These are phyloP conservation scores for Coracias cyanogaster DNA, from an alignment of 2,797 vertebrate genomes.

Conservation along the genomic window DNA sequence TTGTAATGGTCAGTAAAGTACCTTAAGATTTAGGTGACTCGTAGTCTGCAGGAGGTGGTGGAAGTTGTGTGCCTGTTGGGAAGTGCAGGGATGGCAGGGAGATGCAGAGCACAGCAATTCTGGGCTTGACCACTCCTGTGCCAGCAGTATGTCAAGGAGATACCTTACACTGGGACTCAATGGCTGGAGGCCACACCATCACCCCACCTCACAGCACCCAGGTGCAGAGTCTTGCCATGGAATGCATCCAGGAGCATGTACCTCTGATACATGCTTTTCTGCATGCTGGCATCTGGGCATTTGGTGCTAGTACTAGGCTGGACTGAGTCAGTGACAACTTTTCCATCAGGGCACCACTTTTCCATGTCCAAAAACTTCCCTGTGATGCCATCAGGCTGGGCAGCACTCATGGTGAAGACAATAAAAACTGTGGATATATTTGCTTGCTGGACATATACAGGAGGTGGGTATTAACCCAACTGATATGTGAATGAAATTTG, in stretches of 20 bases:
- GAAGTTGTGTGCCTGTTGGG: not conserved
- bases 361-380: not conserved
- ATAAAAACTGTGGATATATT: not conserved
- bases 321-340: not conserved
- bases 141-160: not conserved
- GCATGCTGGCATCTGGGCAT: not conserved
- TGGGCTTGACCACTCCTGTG: not conserved
- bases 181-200: not conserved
- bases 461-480: not conserved
- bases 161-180: not conserved
- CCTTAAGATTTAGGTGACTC: not conserved
- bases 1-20: not conserved
- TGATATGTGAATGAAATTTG: not conserved
- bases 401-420: not conserved
- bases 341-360: not conserved
- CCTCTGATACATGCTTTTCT: not conserved
- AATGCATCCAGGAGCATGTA: rapidly evolving
- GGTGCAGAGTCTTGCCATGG: not conserved
- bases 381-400: not conserved
- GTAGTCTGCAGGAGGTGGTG: not conserved
- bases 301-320: not conserved
- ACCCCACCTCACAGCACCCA: not conserved
- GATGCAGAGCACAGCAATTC: not conserved
- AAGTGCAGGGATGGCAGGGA: not conserved
- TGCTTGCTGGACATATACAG: not conserved